A percentile compares a stretch with the other conserved stretches of the same genome.
phyloP scores from a whole-genome alignment of 2,797 vertebrate genomes.

The Characodon lateralis region DNA sequence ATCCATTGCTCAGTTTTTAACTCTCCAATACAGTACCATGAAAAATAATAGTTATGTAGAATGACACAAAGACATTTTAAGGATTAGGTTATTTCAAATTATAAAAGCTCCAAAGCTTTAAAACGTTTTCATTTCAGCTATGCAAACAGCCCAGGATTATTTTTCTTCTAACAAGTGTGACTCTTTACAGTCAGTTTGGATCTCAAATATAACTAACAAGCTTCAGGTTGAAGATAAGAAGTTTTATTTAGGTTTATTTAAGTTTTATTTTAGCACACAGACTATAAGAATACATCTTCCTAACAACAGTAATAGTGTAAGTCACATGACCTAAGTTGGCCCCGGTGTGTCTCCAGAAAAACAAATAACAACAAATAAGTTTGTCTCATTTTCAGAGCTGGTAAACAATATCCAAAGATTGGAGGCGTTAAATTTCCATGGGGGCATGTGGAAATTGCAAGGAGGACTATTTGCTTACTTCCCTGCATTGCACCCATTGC shows the following conservation, averaged over 20 bases:
- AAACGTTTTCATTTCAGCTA: background rate
- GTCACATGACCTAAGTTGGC: background rate
- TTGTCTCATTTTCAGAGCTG: background rate
- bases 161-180: background rate
- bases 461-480: constrained; percentile 33
- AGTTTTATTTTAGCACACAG: background rate
- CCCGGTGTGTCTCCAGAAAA: background rate
- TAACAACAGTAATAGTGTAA: background rate
- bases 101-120: background rate
- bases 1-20: background rate
- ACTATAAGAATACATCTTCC: background rate
- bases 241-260: too few relatives aligned
- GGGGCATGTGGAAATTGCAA: constrained; percentile 32
- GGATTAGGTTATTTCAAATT: background rate
- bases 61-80: background rate
- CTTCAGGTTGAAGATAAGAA: background rate
- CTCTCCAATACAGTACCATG: background rate
- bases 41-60: background rate
- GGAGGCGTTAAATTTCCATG: constrained; percentile 27
- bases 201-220: background rate
- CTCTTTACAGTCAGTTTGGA: background rate
- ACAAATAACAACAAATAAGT: background rate
- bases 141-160: background rate
- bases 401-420: constrained; percentile 30
- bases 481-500: constrained; percentile 28